Base-by-base conservation (phyloP, 2,113 vertebrate genomes). In the Forbesichthys agassizii region DNA sequence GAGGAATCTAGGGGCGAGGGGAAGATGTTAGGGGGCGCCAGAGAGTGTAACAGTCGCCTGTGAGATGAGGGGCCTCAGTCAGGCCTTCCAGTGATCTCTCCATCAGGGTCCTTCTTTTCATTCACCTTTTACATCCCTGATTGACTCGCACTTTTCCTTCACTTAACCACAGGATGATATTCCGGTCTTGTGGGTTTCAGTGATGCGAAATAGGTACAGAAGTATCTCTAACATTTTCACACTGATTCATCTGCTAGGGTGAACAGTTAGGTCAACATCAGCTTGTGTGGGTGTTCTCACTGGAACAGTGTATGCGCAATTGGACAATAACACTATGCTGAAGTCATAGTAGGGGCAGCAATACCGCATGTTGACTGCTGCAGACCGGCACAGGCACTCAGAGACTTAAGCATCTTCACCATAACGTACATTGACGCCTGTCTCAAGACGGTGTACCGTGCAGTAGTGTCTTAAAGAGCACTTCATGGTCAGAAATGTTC, bases 11-110 rank as follows among this genome's bases (percentile, higher is more conserved):
- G 49, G 75, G 82, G 78, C 46, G 18, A n/a, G 36, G 33, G 33
- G 59, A 69, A 89, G 79, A 77, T 67, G 87, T 84, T 79, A 79
- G 81, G 83, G 89, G 89, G 87, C 84, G 83, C 75, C 84, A 72
- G 81, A 87, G 81, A 88, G 84, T 81, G 83, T 85, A 71, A 77
- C 78, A 87, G 84, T 88, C 88, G 89, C 85, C 80, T 84, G 81
- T 84, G 84, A 82, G 86, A 79, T 70, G 83, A 73, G 84, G 78
- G 79, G 77, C 88, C 86, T 88, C 74, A 81, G 90, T 90, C 89
- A 87, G 88, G 88, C 80, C 79, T 82, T 86, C 80, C 83, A 81
- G 72, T 78, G 77, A 81, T 81, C 82, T 79, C 81, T 88, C 75
- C 84, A 79, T 89, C 85, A 82, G 73, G 88, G 77, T 83, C 79